Evolutionary conservation across 2,797 vertebrate species (phyloP).

Genomic region (Lacerta viridis): DNA sequence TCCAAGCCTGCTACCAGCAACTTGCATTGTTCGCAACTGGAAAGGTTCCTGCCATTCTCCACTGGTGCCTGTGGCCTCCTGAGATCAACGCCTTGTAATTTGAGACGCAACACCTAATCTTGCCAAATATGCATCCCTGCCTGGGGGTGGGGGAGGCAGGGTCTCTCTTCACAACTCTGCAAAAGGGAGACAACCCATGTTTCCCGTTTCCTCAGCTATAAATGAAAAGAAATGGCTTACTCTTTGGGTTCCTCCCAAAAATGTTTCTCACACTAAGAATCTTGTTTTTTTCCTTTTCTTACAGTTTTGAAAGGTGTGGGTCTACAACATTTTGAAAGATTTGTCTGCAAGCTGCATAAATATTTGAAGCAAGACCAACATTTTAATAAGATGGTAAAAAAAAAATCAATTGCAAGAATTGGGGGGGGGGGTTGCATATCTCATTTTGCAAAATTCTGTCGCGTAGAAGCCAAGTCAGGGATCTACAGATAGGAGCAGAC

Average conservation of each 20-base stretch:
- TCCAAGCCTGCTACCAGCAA: slow-evolving; percentile 13
- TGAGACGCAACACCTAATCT: slow-evolving; percentile 82
- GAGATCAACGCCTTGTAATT: slow-evolving; percentile 77
- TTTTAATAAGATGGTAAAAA: not conserved
- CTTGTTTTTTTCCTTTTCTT: not conserved
- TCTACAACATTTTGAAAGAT: not conserved
- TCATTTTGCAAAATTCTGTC: not conserved
- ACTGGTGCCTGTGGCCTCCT: slow-evolving; percentile 69
- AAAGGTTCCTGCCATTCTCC: slow-evolving; percentile 46
- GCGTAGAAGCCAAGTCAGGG: not conserved
- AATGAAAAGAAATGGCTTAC: not conserved
- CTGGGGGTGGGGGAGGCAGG: slow-evolving; percentile 44
- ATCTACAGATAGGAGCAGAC: not conserved
- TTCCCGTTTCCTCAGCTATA: slow-evolving; percentile 1
- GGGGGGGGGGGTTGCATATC: too few relatives aligned
- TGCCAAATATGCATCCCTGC: slow-evolving; percentile 75
- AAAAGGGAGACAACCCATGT: slow-evolving; percentile 51
- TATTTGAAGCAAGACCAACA: not conserved
- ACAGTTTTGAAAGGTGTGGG: not conserved
- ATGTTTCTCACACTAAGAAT: not conserved
- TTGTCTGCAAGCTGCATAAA: not conserved
- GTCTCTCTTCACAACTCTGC: slow-evolving; percentile 46
- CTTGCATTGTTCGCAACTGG: slow-evolving; percentile 48
- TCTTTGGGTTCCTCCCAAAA: not conserved
- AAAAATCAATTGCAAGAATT: too few relatives aligned